A percentile compares a stretch with the other conserved stretches of the same genome.
phyloP scores from a whole-genome alignment of 2,888 invertebrate species.

The Rotaria magnacalcarata region DNA sequence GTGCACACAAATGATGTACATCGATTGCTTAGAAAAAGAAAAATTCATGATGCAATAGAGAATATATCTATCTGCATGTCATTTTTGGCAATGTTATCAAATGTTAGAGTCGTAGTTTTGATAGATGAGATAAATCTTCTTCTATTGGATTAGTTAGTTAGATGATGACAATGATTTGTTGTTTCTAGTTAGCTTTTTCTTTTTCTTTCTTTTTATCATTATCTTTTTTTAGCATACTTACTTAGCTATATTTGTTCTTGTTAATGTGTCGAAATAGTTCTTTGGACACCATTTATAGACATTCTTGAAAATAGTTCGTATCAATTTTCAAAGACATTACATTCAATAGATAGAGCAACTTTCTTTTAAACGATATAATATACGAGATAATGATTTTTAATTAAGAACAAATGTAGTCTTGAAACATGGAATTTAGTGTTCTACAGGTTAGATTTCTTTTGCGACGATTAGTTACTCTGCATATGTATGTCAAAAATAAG shows the following conservation, averaged over 20 bases:
- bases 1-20: too few species aligned
- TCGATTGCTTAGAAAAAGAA: neutral
- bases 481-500: too few species aligned
- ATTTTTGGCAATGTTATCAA: neutral
- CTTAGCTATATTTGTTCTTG: neutral
- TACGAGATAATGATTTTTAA: too few species aligned
- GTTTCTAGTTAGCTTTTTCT: neutral
- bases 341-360: neutral
- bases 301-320: conserved; percentile 3
- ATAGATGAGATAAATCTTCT: conserved; percentile 23
- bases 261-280: conserved; percentile 22
- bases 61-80: neutral
- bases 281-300: conserved; percentile 22
- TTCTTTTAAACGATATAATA: too few species aligned
- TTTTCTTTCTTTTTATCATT: neutral
- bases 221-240: neutral
- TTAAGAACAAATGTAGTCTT: too few species aligned
- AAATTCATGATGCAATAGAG: neutral
- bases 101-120: neutral
- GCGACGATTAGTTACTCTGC: too few species aligned
- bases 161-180: conserved; percentile 22
- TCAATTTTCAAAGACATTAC: conserved; percentile 6
- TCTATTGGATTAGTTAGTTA: neutral
- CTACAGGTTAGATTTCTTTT: too few species aligned
- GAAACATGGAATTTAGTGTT: too few species aligned